These are phyloP conservation scores for Phalera bucephala DNA, from an alignment of 2,888 invertebrate species.

Conservation along the genomic window DNA sequence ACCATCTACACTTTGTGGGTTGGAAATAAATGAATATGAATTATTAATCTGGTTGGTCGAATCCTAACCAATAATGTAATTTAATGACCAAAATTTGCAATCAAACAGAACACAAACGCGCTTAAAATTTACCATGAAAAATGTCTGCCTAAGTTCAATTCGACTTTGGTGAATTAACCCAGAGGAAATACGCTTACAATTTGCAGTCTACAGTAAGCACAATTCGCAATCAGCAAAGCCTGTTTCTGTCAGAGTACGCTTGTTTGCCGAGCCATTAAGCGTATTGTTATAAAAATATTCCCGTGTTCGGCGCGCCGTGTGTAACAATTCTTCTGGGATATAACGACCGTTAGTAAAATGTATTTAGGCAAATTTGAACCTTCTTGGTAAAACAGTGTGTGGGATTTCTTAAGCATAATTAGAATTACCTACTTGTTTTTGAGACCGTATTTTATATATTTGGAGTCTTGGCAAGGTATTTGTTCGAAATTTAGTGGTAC, in stretches of 20 bases:
- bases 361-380: constrained; percentile 9
- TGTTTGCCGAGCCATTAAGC: too few species aligned
- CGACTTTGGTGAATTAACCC: too few species aligned
- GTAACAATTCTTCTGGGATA: constrained; percentile 21
- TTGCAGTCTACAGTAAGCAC: constrained; percentile 53
- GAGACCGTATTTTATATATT: too few species aligned
- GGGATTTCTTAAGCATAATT: neutral
- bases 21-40: neutral
- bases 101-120: too few species aligned
- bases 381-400: neutral
- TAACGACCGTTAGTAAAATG: constrained; percentile 15
- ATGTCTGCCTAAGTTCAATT: constrained; percentile 50
- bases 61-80: constrained; percentile 3
- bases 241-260: too few species aligned
- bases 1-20: neutral
- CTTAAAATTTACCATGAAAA: constrained; percentile 41
- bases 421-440: neutral
- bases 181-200: too few species aligned
- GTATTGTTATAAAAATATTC: too few species aligned
- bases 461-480: too few species aligned
- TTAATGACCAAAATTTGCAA: too few species aligned
- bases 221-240: too few species aligned
- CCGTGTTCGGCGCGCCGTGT: constrained; percentile 25
- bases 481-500: too few species aligned
- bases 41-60: neutral